Base-by-base conservation (phyloP, 1,140 invertebrate genomes). In the Hylaeus volcanicus region DNA sequence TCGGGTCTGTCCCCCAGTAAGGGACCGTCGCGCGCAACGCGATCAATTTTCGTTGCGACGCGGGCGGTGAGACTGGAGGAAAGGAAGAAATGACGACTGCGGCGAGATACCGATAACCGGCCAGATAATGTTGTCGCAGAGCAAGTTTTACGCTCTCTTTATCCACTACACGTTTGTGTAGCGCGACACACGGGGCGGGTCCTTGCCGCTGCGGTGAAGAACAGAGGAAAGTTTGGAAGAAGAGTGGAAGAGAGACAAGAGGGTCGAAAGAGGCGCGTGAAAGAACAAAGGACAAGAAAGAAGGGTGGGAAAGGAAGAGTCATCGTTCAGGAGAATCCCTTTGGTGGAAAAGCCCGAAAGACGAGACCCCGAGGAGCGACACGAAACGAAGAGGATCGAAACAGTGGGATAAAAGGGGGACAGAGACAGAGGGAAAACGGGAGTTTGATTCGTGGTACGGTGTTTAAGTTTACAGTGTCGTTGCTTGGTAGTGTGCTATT, bases 111-210 rank as follows among this genome's bases (percentile, higher is more conserved):
- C 86, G 89, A 88, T 89, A 83, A 89, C 81, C 68, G 85, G 81
- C 86, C 70, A 78, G 80, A 90, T 85, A 82, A 92, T 92, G 92
- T 88, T 92, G 86, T 90, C 91, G 87, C 91, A 91, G 88, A 91
- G 90, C 88, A 90, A 91, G 85, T 92, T 92, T 88, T 92, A 92
- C 87, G 91, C 91, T 83, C 91, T 92, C 75, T 92, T 92, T 83
- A 92, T 92, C 80, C 91, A 90, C 89, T 92, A 92, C 88, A 92
- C 91, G 15, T 92, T 92, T 73, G 91, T 91, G 86, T 92, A 92
- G 91, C 85, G 85, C 86, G 86, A 86, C 77, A 86, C 77, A 89
- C 89, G 89, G 90, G 89, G 89, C 90, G 89, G 89, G 90, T 90
- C 90, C 86, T 89, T 87, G 85, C 87, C 85, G 90, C 82, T 88